Conservation (phyloP, 2,797 vertebrate species). For the Synanceia verrucosa region DNA sequence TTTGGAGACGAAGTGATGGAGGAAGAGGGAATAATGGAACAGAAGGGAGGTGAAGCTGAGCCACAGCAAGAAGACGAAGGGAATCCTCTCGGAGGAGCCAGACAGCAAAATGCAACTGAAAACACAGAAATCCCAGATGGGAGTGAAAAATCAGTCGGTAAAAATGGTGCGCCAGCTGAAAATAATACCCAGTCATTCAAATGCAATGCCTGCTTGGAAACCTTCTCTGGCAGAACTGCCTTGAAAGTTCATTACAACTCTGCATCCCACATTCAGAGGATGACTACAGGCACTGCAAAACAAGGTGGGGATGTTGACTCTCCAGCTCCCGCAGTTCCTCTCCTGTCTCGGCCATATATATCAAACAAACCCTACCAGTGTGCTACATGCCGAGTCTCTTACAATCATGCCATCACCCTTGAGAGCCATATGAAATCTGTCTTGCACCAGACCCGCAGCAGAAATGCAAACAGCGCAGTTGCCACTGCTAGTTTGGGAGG, state of each 20-base stretch:
- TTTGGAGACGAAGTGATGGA: conserved; percentile 72
- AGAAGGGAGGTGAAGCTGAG: conserved; percentile 66
- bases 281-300: conserved; percentile 85
- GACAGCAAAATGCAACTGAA: conserved; percentile 67
- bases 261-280: conserved; percentile 90
- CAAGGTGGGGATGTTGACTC: conserved; percentile 65
- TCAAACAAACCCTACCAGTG: conserved; percentile 93
- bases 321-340: conserved; percentile 49
- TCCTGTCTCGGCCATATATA: conserved; percentile 78
- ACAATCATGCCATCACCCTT: conserved; percentile 93
- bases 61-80: conserved; percentile 72
- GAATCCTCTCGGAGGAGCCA: conserved; percentile 61
- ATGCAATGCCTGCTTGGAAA: conserved; percentile 91
- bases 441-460: conserved; percentile 90
- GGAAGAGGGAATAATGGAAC: conserved; percentile 72
- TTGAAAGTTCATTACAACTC: conserved; percentile 93
- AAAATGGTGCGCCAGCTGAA: conserved; percentile 69
- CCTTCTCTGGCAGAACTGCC: conserved; percentile 89
- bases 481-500: conserved; percentile 57
- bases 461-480: conserved; percentile 75
- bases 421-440: conserved; percentile 92
- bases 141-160: conserved; percentile 68
- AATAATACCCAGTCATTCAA: conserved; percentile 84
- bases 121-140: conserved; percentile 64
- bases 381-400: conserved; percentile 90